Percentiles rank a stretch among this genome's conserved stretches.
phyloP scores from a whole-genome alignment of 2,888 invertebrate genomes.

The Cheilosia soror region DNA sequence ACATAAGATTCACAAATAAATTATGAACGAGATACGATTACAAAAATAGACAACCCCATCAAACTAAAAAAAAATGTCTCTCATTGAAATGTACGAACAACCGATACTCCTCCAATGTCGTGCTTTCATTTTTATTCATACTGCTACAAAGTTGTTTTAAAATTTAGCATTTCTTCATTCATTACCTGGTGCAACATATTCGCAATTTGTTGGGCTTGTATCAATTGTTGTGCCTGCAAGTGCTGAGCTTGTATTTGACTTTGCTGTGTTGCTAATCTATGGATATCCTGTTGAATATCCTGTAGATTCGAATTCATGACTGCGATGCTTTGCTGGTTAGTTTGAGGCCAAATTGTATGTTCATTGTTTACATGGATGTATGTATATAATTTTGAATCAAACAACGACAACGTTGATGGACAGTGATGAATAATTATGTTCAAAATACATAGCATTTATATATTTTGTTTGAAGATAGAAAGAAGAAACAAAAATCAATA shows the following conservation, averaged over 20 bases:
- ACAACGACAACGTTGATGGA: constrained; percentile 19
- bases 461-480: constrained; percentile 4
- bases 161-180: constrained; percentile 12
- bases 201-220: constrained; percentile 85
- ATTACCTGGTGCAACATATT: constrained; percentile 84
- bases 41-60: constrained; percentile 18
- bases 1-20: neutral
- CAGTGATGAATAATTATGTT: constrained; percentile 19
- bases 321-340: constrained; percentile 84
- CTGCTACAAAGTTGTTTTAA: constrained; percentile 3
- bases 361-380: constrained; percentile 14
- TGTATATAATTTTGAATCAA: constrained; percentile 1
- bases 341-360: constrained; percentile 21
- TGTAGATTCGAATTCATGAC: constrained; percentile 95
- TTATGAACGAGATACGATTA: neutral
- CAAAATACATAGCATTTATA: neutral
- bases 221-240: constrained; percentile 86
- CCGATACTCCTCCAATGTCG: constrained; percentile 46
- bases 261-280: constrained; percentile 93
- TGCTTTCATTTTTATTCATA: neutral
- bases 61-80: neutral
- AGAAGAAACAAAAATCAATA: constrained; percentile 36
- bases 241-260: constrained; percentile 88
- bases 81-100: constrained; percentile 56
- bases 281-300: constrained; percentile 97